phyloP scores from a whole-genome alignment of 2,113 vertebrate species.

The Oxyruncus cristatus region DNA sequence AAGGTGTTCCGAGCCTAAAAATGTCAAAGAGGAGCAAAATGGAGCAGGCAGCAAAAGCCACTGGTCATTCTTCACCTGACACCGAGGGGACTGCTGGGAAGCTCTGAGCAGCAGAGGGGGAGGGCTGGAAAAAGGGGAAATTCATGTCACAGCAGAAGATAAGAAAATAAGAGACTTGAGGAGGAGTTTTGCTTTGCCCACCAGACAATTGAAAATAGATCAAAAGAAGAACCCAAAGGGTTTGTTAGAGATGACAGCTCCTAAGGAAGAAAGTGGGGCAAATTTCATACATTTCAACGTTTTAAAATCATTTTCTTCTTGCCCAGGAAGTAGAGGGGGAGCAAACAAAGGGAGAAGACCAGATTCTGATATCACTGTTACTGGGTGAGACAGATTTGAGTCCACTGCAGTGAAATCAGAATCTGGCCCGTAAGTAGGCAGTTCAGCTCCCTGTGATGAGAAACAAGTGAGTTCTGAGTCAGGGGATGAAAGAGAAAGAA shows the following conservation, averaged over 20 bases:
- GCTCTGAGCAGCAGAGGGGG: background rate
- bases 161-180: conserved; percentile 30
- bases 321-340: background rate
- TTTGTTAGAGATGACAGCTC: conserved; percentile 51
- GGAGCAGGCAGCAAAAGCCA: background rate
- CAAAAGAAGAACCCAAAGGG: conserved; percentile 60
- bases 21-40: background rate
- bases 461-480: background rate
- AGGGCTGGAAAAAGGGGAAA: background rate
- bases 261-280: conserved; percentile 44
- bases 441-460: background rate
- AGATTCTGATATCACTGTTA: background rate
- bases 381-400: background rate
- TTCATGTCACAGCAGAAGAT: conserved; percentile 23
- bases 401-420: background rate
- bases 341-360: background rate
- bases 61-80: background rate
- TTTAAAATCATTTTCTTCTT: background rate
- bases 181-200: conserved; percentile 48
- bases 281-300: conserved; percentile 32
- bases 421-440: background rate
- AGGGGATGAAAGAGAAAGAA: background rate
- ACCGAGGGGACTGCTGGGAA: background rate
- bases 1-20: background rate
- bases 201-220: conserved; percentile 58